Evolutionary conservation across 2,113 vertebrate genomes (phyloP), one percentile per base, ranked within the genome.

Genomic region (Archocentrus centrarchus): DNA sequence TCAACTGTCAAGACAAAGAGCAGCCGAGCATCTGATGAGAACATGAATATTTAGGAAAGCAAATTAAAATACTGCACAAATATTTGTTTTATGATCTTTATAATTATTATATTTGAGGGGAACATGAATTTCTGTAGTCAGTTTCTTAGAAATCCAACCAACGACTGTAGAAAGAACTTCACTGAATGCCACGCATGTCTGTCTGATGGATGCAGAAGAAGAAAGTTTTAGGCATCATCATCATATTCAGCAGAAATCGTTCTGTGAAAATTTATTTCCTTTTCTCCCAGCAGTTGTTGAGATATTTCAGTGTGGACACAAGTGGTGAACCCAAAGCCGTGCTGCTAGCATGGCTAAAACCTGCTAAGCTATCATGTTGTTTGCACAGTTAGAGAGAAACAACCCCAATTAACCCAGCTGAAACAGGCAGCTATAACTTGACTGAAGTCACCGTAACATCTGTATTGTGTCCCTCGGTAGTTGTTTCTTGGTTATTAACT

Each of bases 401-500:
- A 39, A 27, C 41, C 59, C 27, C 32, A 22, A 50, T 73, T 57
- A 60, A 64, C 14, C 13, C 6, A 55, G 18, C 14, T 20, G 15
- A 24, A 44, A 75, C 39, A 20, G 18, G 17, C 32, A 59, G 22
- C 53, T 30, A 27, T 77, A 78, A 17, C 11, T 55, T 55, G 24
- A 27, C 15, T 62, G 11, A 57, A 44, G 17, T 63, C 61, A n/a
- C 30, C 17, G 55, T 20, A 8, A 32, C 11, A 47, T 81, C 27
- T 37, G 9, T 57, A 77, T n/a, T 78, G 79, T 84, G 18, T 68
- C 13, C 35, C 59, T 59, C 57, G 11, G 50, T n/a, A 55, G 79
- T 59, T 14, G 4, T 44, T 47, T 90, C 62, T 83, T 35, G 76
- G 58, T 47, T 79, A 77, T 59, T 68, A 79, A 20, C 50, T 44